Evolutionary conservation across 2,797 vertebrate species (phyloP).

Genomic region (Rhadinocentrus ornatus): DNA sequence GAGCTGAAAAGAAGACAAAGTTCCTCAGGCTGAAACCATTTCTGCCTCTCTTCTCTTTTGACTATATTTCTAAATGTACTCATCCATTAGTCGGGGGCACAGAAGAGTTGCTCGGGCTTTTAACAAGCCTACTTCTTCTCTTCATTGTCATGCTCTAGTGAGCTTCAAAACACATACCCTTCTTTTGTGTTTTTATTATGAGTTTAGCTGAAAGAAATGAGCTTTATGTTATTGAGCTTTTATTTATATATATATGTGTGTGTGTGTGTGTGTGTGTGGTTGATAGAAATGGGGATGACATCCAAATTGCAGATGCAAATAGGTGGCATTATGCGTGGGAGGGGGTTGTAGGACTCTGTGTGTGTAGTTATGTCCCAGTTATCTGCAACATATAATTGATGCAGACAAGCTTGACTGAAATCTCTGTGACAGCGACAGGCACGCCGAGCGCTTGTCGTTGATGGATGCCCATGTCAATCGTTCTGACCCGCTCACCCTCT

Average conservation of each 20-base stretch:
- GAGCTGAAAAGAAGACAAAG: constrained; percentile 20
- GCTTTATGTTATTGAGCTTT: constrained; percentile 44
- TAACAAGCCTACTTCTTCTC: constrained; percentile 69
- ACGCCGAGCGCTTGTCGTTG: constrained; percentile 42
- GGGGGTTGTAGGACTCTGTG: constrained; percentile 8
- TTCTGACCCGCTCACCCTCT: constrained; percentile 47
- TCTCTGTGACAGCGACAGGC: constrained; percentile 65
- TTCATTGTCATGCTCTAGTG: constrained; percentile 69
- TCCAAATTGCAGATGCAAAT: constrained; percentile 28
- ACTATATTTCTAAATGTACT: constrained; percentile 76
- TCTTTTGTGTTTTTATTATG: constrained; percentile 71
- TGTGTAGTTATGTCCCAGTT: constrained; percentile 50
- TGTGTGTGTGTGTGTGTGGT: constrained; percentile 13
- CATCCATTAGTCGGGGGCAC: constrained; percentile 74
- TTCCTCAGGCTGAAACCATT: constrained; percentile 62
- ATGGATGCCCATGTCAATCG: constrained; percentile 72
- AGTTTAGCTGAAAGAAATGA: constrained; percentile 56
- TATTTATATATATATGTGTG: not conserved
- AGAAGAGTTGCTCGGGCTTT: constrained; percentile 68
- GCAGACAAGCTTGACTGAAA: constrained; percentile 71
- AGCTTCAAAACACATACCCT: constrained; percentile 65
- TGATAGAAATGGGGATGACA: constrained; percentile 15
- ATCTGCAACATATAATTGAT: constrained; percentile 71
- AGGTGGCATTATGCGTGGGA: constrained; percentile 26
- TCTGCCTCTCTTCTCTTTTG: constrained; percentile 50